Evolutionary conservation across 2,113 vertebrate species (phyloP).

Genomic region (Bos indicus): DNA sequence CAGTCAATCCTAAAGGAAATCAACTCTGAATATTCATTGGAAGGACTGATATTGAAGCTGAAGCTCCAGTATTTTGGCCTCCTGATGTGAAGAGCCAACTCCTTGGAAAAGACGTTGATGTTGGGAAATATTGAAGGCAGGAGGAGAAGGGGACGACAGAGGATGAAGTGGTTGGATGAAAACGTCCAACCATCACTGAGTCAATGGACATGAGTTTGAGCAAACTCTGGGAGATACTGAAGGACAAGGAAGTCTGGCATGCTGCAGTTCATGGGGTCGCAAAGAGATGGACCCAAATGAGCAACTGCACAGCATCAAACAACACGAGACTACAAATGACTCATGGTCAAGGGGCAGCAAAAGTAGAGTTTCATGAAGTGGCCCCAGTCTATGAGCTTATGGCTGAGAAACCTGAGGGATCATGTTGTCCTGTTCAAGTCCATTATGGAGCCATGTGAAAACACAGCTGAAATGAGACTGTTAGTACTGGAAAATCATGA

Average conservation of each 20-base stretch:
- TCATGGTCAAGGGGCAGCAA: neutral
- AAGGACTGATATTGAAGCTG: neutral
- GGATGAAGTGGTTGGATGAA: neutral
- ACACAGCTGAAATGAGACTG: too few species aligned
- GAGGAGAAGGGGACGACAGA: neutral
- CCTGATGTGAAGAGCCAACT: neutral
- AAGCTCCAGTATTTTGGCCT: neutral
- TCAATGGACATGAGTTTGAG: neutral
- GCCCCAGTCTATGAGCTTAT: neutral
- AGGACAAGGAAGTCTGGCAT: neutral
- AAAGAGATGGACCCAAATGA: rapidly evolving
- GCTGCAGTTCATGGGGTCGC: neutral
- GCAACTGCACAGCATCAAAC: neutral
- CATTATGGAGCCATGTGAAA: too few species aligned
- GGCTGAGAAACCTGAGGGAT: neutral
- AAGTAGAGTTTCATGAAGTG: neutral
- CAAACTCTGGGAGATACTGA: neutral
- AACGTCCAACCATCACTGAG: neutral
- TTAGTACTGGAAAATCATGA: too few species aligned
- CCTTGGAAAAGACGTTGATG: rapidly evolving
- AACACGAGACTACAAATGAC: neutral
- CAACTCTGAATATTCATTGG: neutral
- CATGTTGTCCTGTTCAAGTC: too few species aligned
- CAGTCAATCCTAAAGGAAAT: neutral
- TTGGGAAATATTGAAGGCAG: neutral